Evolutionary conservation across 2,113 vertebrate species (phyloP), one percentile per base, ranked within the genome.

Genomic region (Hemicordylus capensis): DNA sequence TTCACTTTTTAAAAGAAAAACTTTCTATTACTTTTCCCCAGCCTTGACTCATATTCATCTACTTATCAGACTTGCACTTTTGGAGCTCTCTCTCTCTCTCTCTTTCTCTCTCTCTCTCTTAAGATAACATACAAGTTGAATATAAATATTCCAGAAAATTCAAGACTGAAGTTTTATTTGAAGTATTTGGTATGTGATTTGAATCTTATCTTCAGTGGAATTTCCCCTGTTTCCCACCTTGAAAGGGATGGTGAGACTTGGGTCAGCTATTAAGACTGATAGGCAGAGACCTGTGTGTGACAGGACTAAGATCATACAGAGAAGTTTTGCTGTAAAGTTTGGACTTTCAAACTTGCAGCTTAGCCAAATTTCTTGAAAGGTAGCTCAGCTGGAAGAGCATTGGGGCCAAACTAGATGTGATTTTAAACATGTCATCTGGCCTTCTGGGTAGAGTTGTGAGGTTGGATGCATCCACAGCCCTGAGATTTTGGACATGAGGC

Each of bases 281-380:
- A 69, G 83, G 88, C 73, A 85, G 51, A 87, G 42, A 85, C 73
- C 44, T 73, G 48, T 69, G 51, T 80, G 86, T 80, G 85, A 88
- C 85, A 85, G 0, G 56, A 87, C 73, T 89, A 81, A 81, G 83
- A 75, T 42, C 89, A n/a, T 86, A 17, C 46, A 70, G 86, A 90
- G 85, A 89, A n/a, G 11, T 51, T 3, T 1, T 39, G 0, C 67
- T 90, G 79, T 76, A 88, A 88, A 94, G 69, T 39, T 34, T 86
- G 54, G 61, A 90, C 69, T 89, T 85, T 72, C 59, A 86, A 81
- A 90, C 83, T 92, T 87, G 84, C 81, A 91, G 3, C 88, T 88
- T 75, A 77, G 24, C 63, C 77, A 89, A 77, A 67, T 89, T 87
- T 91, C 75, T 83, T 61, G 80, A 88, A 87, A 91, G 69, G 69